Base-by-base conservation (phyloP, 1,140 invertebrate genomes). In the Diorhabda carinulata region DNA sequence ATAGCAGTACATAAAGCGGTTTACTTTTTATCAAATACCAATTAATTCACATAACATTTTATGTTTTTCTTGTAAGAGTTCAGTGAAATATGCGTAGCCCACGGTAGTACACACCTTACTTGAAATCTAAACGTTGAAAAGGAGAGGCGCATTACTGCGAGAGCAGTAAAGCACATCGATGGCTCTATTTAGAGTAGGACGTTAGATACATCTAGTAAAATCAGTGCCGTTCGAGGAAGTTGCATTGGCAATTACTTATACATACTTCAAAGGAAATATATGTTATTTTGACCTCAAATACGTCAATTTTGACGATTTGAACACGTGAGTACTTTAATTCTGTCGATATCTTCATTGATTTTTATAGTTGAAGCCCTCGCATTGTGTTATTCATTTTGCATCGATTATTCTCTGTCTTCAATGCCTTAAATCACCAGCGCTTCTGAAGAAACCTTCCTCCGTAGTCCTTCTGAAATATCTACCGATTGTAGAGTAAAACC, bases 131-230 rank as follows among this genome's bases (percentile, higher is more conserved):
- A 25, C 25, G 58, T 41, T 60, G 58, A 25, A 6, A 52, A 52
- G 47, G 47, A 52, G 6, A 52, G 47, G 59, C 59, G 59, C 59
- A 61, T 41, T 41, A 41, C 25, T 41, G 2, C 8, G 40, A 40
- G 25, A 41, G 42, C 40, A 40, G 10, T 10, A 61, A 4, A 41
- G 42, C 42, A 65, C 44, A 65, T 65, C 43, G 57, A 65, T 43
- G 41, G 8, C 64, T 65, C 47, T 57, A 65, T 65, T 65, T 65
- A 58, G 64, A 65, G 41, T 25, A 58, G 47, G 25, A 65, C 64
- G 57, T 47, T 41, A 9, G n/a, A 58, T 47, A 25, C 45, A 4
- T n/a, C n/a, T 52, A n/a, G 47, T 52, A 52, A 52, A 52, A 8
- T 8, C 47, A 52, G 47, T 4, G 47, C n/a, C 47, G 47, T 6